These are phyloP conservation scores for Pediacus dermestoides DNA, from an alignment of 2,888 invertebrate genomes.

Conservation along the genomic window DNA sequence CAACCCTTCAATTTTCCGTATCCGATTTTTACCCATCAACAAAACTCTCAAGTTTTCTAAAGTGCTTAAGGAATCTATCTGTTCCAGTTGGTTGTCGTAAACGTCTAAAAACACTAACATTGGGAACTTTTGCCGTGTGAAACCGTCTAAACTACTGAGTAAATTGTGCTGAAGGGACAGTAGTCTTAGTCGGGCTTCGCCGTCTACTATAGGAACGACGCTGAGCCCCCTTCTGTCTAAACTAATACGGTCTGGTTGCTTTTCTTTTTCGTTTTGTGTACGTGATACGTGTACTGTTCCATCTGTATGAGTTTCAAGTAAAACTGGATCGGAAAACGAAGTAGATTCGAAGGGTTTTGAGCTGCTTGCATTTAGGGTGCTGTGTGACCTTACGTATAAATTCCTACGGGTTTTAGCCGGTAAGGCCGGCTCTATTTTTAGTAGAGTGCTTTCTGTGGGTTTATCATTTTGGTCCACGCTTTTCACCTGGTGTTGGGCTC, in stretches of 20 bases:
- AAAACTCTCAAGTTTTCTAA: slow-evolving; percentile 79
- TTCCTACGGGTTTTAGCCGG: slow-evolving; percentile 36
- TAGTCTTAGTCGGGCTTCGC: slow-evolving; percentile 69
- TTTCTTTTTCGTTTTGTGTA: slow-evolving; percentile 72
- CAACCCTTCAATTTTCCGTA: slow-evolving; percentile 75
- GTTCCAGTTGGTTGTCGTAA: slow-evolving; percentile 91
- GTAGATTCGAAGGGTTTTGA: too few relatives aligned
- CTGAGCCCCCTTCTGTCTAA: slow-evolving; percentile 81
- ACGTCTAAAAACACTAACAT: slow-evolving; percentile 89
- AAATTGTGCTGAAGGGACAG: slow-evolving; percentile 91
- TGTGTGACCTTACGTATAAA: slow-evolving; percentile 51
- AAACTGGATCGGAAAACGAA: slow-evolving; percentile 40
- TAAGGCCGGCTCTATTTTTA: slow-evolving; percentile 46
- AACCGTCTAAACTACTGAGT: slow-evolving; percentile 69
- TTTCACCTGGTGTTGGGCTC: slow-evolving; percentile 29
- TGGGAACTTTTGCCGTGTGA: slow-evolving; percentile 55
- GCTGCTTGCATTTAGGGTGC: slow-evolving; percentile 48
- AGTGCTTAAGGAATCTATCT: slow-evolving; percentile 73
- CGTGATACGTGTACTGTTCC: slow-evolving; percentile 67
- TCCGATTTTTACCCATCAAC: slow-evolving; percentile 89
- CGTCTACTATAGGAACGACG: slow-evolving; percentile 78
- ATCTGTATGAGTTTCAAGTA: slow-evolving; percentile 60
- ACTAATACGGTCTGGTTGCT: slow-evolving; percentile 83
- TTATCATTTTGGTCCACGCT: slow-evolving; percentile 31
- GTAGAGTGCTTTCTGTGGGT: slow-evolving; percentile 37